These are phyloP conservation scores for Cranoglanis bouderius DNA, from an alignment of 2,113 vertebrate genomes.

Conservation along the genomic window DNA sequence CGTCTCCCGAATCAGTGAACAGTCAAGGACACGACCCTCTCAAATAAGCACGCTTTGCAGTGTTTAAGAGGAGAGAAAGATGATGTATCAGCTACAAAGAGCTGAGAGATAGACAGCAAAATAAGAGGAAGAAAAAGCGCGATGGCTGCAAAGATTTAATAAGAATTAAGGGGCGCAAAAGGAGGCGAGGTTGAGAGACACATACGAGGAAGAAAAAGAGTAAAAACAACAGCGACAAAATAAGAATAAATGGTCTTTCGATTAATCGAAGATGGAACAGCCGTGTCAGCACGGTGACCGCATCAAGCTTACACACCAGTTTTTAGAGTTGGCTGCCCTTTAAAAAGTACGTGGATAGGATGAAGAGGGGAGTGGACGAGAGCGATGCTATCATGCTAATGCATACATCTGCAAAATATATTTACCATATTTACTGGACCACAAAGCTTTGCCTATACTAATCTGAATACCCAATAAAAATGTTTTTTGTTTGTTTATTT, in stretches of 20 bases:
- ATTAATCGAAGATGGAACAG: constrained; percentile 61
- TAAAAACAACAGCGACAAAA: neutral
- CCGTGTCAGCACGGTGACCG: constrained; percentile 62
- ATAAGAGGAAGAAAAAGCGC: neutral
- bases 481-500: fast-evolving
- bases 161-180: neutral
- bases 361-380: neutral
- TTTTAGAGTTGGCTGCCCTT: constrained; percentile 45
- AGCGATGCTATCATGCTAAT: too few species aligned
- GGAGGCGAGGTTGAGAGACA: neutral
- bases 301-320: constrained; percentile 63
- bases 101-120: neutral
- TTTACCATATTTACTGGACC: neutral
- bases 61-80: neutral
- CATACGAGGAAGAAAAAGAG: neutral
- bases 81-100: neutral
- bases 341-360: neutral
- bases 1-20: constrained; percentile 12
- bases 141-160: neutral
- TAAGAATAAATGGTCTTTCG: neutral
- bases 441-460: neutral
- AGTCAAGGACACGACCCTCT: constrained; percentile 30
- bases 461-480: neutral
- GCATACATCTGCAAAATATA: neutral
- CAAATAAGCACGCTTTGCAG: neutral